These are phyloP conservation scores for Morone saxatilis DNA, from an alignment of 2,113 vertebrate species.

Conservation along the genomic window DNA sequence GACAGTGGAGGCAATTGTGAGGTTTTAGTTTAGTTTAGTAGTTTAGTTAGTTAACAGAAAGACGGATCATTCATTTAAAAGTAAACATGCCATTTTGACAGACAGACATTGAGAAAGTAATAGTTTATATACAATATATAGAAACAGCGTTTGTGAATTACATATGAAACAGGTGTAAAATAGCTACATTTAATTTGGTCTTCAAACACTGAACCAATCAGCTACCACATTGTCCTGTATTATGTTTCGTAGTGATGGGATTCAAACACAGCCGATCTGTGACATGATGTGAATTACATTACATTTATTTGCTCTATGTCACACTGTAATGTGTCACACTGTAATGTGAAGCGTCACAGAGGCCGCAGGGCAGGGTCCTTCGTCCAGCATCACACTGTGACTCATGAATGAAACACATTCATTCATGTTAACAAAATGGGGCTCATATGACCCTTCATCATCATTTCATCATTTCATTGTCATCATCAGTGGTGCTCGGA, in stretches of 20 bases:
- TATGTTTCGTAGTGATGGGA: background rate
- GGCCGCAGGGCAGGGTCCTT: background rate
- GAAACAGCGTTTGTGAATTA: background rate
- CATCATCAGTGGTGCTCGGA: background rate
- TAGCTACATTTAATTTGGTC: background rate
- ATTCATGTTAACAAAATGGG: conserved; percentile 17
- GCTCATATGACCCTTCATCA: conserved; percentile 16
- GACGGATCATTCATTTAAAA: too few species aligned
- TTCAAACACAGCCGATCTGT: background rate
- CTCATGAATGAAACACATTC: conserved; percentile 43
- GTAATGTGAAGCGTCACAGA: conserved; percentile 4
- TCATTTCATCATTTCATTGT: background rate
- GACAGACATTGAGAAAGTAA: background rate
- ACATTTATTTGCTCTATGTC: background rate
- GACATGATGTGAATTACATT: conserved; percentile 4
- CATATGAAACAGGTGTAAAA: background rate
- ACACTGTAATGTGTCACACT: conserved; percentile 3
- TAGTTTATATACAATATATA: background rate
- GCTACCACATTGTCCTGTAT: background rate
- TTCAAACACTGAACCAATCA: background rate
- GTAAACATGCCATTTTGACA: background rate
- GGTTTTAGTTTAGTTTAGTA: too few species aligned
- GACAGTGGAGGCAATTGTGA: background rate
- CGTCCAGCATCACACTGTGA: conserved; percentile 10
- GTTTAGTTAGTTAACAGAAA: too few species aligned